Evolutionary conservation across 2,797 vertebrate species (phyloP).

Genomic region (Amazona finschi): DNA sequence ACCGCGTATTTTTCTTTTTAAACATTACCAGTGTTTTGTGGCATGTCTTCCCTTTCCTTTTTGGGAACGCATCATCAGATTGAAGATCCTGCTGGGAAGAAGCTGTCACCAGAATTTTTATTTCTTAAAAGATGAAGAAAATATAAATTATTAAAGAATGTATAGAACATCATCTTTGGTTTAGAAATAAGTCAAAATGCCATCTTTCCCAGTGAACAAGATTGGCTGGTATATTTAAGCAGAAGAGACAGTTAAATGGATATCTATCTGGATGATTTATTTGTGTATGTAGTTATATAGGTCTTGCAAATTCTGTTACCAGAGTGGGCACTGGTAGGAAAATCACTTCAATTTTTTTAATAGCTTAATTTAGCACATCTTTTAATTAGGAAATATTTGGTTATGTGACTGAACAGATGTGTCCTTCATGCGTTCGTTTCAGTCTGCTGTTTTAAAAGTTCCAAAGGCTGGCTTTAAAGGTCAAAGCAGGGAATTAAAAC

Average conservation of each 20-base stretch:
- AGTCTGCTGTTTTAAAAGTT: neutral
- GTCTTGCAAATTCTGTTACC: neutral
- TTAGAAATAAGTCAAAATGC: neutral
- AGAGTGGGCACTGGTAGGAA: fast-evolving
- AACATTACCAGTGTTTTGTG: constrained; percentile 13
- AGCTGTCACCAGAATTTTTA: neutral
- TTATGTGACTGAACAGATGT: neutral
- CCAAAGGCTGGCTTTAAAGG: neutral
- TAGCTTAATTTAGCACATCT: neutral
- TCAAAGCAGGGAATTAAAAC: neutral
- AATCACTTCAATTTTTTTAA: neutral
- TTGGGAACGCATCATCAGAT: neutral
- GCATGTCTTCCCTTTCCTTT: neutral
- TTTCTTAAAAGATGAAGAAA: neutral
- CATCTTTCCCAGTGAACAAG: neutral
- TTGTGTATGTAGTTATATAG: neutral
- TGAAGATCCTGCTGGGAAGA: neutral
- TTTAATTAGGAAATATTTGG: neutral
- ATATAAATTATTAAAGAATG: neutral
- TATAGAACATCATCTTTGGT: neutral
- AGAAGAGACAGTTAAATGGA: neutral
- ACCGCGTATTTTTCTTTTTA: constrained; percentile 1
- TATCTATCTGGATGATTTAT: neutral
- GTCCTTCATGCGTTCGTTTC: neutral
- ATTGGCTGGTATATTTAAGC: neutral